Conservation (phyloP, 2,797 vertebrate species). For the Falco peregrinus region DNA sequence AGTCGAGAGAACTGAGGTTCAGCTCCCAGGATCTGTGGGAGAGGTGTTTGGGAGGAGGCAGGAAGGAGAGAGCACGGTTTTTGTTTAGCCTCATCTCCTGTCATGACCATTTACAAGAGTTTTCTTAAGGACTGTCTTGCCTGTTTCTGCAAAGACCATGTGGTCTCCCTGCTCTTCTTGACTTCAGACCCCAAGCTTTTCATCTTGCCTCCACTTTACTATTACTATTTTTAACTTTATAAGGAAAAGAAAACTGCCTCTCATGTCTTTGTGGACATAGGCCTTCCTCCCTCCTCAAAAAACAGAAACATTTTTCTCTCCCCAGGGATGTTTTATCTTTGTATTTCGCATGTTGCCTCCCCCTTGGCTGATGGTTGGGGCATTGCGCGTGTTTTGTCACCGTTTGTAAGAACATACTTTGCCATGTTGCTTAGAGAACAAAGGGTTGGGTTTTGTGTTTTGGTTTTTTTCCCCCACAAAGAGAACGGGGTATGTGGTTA, state of each 20-base stretch:
- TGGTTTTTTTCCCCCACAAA: neutral
- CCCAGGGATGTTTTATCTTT: neutral
- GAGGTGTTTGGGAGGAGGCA: slow-evolving; percentile 40
- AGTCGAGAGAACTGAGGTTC: slow-evolving; percentile 19
- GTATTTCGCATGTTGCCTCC: slow-evolving; percentile 13
- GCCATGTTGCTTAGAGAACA: slow-evolving; percentile 55
- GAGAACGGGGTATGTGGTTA: slow-evolving; percentile 22
- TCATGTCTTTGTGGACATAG: slow-evolving; percentile 38
- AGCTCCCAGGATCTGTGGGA: slow-evolving; percentile 38
- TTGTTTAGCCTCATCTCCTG: slow-evolving; percentile 27
- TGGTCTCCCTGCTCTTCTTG: slow-evolving; percentile 12
- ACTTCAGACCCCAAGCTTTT: slow-evolving; percentile 23
- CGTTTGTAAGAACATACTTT: slow-evolving; percentile 27
- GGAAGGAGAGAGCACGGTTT: slow-evolving; percentile 32
- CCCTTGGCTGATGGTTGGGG: neutral
- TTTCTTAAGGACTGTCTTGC: slow-evolving; percentile 20
- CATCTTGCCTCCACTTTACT: slow-evolving; percentile 6
- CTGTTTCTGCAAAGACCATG: neutral
- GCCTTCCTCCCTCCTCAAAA: slow-evolving; percentile 58
- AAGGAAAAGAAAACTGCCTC: slow-evolving; percentile 10
- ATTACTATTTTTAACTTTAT: slow-evolving; percentile 38
- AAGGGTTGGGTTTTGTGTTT: slow-evolving; percentile 50
- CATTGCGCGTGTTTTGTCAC: neutral
- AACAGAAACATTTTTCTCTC: slow-evolving; percentile 21
- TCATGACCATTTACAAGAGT: neutral